Percentiles rank a stretch among this genome's conserved stretches.
Evolutionary conservation across 2,113 vertebrate genomes (phyloP).

Genomic region (Gnathonemus longibarbis): DNA sequence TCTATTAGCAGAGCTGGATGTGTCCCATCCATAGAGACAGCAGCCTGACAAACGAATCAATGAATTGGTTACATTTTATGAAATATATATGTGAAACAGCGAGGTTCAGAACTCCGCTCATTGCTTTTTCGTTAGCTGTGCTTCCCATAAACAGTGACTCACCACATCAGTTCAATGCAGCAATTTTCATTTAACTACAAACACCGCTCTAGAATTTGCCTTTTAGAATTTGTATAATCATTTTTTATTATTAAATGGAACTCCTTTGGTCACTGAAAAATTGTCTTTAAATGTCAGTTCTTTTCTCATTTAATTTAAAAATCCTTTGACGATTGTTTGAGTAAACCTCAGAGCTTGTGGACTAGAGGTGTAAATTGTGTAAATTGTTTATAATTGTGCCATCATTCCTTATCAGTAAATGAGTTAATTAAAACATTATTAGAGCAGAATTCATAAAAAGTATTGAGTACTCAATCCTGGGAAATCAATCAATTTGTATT

Average conservation of each 20-base stretch:
- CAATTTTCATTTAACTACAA: neutral
- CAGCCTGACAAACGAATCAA: neutral
- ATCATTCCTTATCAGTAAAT: constrained; percentile 2
- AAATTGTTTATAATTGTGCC: neutral
- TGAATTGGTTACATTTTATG: neutral
- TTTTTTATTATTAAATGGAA: neutral
- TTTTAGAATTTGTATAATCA: neutral
- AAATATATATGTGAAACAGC: neutral
- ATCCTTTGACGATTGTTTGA: neutral
- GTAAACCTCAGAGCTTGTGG: neutral
- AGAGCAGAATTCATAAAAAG: neutral
- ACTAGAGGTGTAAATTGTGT: constrained; percentile 1
- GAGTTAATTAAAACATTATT: neutral
- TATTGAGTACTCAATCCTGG: neutral
- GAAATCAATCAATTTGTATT: constrained; percentile 9
- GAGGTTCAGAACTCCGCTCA: neutral
- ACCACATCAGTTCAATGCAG: neutral
- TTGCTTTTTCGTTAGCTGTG: neutral
- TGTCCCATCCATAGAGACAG: neutral
- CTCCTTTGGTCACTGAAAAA: neutral
- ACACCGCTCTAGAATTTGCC: neutral
- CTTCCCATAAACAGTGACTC: neutral
- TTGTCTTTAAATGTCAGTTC: neutral
- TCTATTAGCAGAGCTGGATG: neutral
- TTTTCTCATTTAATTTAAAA: neutral